Base-by-base conservation (phyloP, 2,888 invertebrate genomes). In the Phalera bucephala region DNA sequence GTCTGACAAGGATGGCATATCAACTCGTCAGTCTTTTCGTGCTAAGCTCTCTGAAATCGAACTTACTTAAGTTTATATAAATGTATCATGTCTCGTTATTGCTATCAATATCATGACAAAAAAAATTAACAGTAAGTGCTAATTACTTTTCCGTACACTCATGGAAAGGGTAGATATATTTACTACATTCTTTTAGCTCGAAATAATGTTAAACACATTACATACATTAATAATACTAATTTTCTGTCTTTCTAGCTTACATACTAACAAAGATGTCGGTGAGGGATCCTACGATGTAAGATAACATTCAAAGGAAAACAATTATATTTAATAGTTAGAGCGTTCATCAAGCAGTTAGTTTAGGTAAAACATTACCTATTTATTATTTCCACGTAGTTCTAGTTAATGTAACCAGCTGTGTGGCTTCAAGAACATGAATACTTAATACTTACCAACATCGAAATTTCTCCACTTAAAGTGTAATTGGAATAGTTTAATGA, bases 261-360 rank as follows among this genome's bases (percentile, higher is more conserved):
- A 61, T 80, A 89, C 88, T 89, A 89, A 89, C 87, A 77, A 57
- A 65, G 76, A 68, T 37, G 72, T 65, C 57, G 81, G 80, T 81
- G 74, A 80, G 54, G 85, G 85, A 76, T 69, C 69, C 59, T 80
- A 76, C 50, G 84, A 78, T 71, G 79, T 89, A 78, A 89, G 89
- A 89, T 89, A 89, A 82, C 89, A 87, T 77, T 75, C 52, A 65
- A 70, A 67, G 75, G 80, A 77, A 36, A 57, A 68, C 62, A 65
- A 66, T 62, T 58, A 60, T 53, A 61, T 62, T 43, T 57, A 55
- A 67, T 72, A 76, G 61, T 69, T 58, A 40, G 65, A 60, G 60
- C 10, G 3, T 33, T 63, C 64, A 55, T 66, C 64, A 55, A 60
- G 55, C 70, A 66, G 55, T 63, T 75, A 77, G 66, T 58, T 78